Evolutionary conservation across 2,113 vertebrate species (phyloP), one percentile per base, ranked within the genome.

Genomic region (Rhinoderma darwinii): DNA sequence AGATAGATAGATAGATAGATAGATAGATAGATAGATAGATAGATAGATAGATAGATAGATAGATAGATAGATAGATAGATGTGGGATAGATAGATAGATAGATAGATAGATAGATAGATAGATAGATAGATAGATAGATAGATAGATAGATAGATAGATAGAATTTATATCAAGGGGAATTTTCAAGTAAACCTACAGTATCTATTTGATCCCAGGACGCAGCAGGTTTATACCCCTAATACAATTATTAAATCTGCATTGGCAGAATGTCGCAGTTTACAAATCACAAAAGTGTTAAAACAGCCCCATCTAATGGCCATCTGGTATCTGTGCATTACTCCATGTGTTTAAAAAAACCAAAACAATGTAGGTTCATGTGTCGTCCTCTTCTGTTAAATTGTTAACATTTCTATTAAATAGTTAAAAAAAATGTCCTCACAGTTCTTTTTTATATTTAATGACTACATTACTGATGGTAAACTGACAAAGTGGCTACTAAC

Each of bases 31-130:
- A 70, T 30, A 27, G 66, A 70, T 30, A n/a, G 9, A 30, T 15
- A n/a, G 32, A 15, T 70, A 83, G 70, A 89, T n/a, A 84, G 88
- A 89, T 84, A 89, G 84, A 70, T 88, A 77, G 84, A 88, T 61
- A 84, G 89, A 90, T 2, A 63, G 88, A 84, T 88, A 87, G 88
- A 89, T 79, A 88, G 88, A 91, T 88, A 63, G 61, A 63, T 63
- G 30, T 1, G 27, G 14, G n/a, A 30, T 59, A 27, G n/a, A 61
- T 61, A 61, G 56, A 63, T 63, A 59, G 54, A 59, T 59, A 59
- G 54, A 59, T 59, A 59, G 20, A n/a, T n/a, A n/a, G 27, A 63
- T 27, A 63, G 59, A 63, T 63, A 30, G 59, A 63, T 63, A 43
- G 43, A 43, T 9, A 43, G 43, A 43, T 44, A 44, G 8, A 27